Percentiles rank a stretch among this genome's conserved stretches.
Evolutionary conservation across 2,797 vertebrate species (phyloP).

Genomic region (Acropternis orthonyx): DNA sequence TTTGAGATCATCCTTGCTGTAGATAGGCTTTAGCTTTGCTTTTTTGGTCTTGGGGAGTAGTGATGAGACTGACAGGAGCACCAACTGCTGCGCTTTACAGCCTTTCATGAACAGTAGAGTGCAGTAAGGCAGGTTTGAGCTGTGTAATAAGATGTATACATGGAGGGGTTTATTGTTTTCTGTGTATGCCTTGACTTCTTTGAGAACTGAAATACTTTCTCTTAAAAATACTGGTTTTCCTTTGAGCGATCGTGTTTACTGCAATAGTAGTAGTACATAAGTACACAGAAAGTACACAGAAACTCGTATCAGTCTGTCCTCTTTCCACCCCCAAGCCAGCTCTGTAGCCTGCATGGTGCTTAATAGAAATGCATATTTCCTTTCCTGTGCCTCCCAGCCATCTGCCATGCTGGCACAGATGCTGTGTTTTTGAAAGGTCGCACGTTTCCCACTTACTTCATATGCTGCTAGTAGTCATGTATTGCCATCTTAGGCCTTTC

Average conservation of each 20-base stretch:
- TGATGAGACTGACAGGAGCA: not conserved
- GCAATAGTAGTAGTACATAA: not conserved
- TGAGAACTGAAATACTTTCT: not conserved
- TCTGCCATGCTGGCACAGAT: constrained; percentile 13
- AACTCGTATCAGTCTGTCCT: not conserved
- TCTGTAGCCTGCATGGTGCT: not conserved
- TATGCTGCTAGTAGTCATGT: not conserved
- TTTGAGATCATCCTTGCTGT: not conserved
- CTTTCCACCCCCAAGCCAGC: not conserved
- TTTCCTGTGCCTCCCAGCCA: not conserved
- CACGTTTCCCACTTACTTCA: not conserved
- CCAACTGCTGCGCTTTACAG: not conserved
- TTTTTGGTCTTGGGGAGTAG: not conserved
- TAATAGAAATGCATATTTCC: not conserved
- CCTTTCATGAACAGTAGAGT: not conserved
- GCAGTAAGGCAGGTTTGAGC: not conserved
- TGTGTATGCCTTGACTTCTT: not conserved
- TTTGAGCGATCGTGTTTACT: not conserved
- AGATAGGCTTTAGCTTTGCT: not conserved
- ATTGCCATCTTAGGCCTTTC: not conserved
- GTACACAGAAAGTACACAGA: not conserved
- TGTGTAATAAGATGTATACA: not conserved
- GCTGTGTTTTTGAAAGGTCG: not conserved
- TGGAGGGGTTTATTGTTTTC: not conserved
- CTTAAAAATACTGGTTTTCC: not conserved